These are phyloP conservation scores for Orcinus orca DNA, from an alignment of 2,113 vertebrate species.

Conservation along the genomic window DNA sequence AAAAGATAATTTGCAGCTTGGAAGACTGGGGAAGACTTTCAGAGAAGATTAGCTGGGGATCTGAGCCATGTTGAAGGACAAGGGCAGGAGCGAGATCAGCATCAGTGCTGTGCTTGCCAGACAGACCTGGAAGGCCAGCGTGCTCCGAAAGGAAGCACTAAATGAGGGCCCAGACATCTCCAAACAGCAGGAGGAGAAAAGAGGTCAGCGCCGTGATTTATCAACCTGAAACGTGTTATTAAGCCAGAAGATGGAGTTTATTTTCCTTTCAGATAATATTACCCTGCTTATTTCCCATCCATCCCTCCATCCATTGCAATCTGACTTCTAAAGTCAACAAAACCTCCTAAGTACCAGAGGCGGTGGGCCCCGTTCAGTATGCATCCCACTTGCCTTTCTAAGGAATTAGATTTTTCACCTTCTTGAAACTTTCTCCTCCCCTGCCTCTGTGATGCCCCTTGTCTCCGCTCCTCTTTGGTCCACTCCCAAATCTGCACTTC, in stretches of 20 bases:
- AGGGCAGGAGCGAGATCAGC: background rate
- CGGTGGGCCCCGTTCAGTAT: background rate
- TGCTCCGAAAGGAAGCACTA: accelerated
- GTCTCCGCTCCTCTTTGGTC: background rate
- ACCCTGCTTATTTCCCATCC: background rate
- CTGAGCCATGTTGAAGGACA: background rate
- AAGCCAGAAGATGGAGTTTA: background rate
- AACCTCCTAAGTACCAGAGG: background rate
- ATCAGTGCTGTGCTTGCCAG: accelerated
- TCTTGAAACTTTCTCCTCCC: no score
- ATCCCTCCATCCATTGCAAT: background rate
- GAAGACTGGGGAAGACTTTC: background rate
- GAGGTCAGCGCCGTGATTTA: background rate
- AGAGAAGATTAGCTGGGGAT: background rate
- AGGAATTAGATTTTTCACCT: background rate
- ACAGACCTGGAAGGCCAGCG: background rate
- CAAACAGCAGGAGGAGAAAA: background rate
- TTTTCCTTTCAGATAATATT: constrained; percentile 23
- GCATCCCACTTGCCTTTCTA: background rate
- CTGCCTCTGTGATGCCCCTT: background rate
- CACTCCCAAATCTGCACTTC: background rate
- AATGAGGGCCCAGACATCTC: background rate
- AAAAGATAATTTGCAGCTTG: background rate
- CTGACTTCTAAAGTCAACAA: background rate
- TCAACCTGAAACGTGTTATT: background rate